Conservation (phyloP, 2,888 invertebrate species). For the Sylvicola fuscatus region DNA sequence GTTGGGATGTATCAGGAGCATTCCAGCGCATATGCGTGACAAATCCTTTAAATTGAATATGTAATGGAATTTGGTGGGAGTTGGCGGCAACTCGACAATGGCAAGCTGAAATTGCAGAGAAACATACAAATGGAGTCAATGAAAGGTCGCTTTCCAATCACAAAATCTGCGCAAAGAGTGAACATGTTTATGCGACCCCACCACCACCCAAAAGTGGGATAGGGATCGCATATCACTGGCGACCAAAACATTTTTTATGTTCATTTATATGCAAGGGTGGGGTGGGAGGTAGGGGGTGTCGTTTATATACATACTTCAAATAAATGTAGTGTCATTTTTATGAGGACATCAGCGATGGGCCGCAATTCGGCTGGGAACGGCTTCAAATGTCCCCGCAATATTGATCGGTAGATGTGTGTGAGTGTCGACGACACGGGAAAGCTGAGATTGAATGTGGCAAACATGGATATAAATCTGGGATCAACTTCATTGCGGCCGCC, state of each 20-base stretch:
- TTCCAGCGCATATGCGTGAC: constrained; percentile 63
- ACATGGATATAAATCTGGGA: constrained; percentile 78
- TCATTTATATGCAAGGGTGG: too few relatives aligned
- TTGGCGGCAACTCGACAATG: constrained; percentile 63
- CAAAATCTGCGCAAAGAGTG: background rate
- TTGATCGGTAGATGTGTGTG: constrained; percentile 61
- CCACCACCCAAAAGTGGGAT: too few relatives aligned
- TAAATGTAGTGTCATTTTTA: constrained; percentile 59
- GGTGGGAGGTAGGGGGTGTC: too few relatives aligned
- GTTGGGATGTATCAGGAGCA: constrained; percentile 53
- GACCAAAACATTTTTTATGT: too few relatives aligned
- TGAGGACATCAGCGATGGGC: constrained; percentile 40
- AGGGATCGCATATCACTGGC: too few relatives aligned
- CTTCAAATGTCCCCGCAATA: constrained; percentile 55
- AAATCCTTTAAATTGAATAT: constrained; percentile 84
- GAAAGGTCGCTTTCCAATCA: background rate
- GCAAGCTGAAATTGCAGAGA: constrained; percentile 30
- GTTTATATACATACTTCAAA: constrained; percentile 41
- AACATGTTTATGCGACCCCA: too few relatives aligned
- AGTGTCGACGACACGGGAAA: constrained; percentile 64
- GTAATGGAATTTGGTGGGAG: constrained; percentile 87
- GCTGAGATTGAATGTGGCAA: constrained; percentile 67
- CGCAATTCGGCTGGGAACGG: constrained; percentile 46
- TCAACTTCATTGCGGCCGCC: constrained; percentile 83
- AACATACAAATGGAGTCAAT: constrained; percentile 1